Evolutionary conservation across 1,140 invertebrate species (phyloP).

Genomic region (Anagrus nilaparvatae): DNA sequence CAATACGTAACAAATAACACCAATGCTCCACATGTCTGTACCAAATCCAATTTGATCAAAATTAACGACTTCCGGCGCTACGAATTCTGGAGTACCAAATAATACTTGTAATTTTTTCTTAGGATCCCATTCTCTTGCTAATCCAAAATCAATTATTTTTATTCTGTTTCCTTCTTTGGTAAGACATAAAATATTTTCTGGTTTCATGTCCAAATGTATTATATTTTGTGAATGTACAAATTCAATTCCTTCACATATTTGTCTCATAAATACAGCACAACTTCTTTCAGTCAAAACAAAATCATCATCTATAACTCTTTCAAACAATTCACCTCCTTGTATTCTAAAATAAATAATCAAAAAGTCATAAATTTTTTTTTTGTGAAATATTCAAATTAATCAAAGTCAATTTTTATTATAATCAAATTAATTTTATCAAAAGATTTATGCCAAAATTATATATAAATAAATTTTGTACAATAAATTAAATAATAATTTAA

Average conservation of each 20-base stretch:
- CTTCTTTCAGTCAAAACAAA: slow-evolving; percentile 92
- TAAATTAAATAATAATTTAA: no score
- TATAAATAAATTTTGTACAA: no score
- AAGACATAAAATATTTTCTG: slow-evolving; percentile 94
- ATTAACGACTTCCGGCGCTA: slow-evolving; percentile 96
- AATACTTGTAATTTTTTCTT: slow-evolving; percentile 84
- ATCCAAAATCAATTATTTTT: slow-evolving; percentile 96
- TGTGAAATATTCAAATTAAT: no score
- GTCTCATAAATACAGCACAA: slow-evolving; percentile 90
- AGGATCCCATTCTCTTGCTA: slow-evolving; percentile 86
- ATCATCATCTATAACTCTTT: slow-evolving; percentile 95
- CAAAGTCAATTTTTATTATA: no score
- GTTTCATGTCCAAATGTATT: slow-evolving; percentile 95
- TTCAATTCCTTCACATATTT: slow-evolving; percentile 93
- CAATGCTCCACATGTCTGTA: slow-evolving; percentile 97
- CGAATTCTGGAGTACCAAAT: slow-evolving; percentile 98
- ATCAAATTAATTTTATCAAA: no score
- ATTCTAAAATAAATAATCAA: no score
- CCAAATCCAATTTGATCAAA: slow-evolving; percentile 91
- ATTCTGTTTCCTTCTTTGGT: slow-evolving; percentile 91
- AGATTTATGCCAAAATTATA: no score
- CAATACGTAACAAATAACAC: slow-evolving; percentile 96
- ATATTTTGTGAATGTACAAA: slow-evolving; percentile 94
- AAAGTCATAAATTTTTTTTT: no score
- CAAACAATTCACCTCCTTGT: slow-evolving; percentile 94